Conservation (phyloP, 2,888 invertebrate genomes). For the Tetragonula carbonaria region DNA sequence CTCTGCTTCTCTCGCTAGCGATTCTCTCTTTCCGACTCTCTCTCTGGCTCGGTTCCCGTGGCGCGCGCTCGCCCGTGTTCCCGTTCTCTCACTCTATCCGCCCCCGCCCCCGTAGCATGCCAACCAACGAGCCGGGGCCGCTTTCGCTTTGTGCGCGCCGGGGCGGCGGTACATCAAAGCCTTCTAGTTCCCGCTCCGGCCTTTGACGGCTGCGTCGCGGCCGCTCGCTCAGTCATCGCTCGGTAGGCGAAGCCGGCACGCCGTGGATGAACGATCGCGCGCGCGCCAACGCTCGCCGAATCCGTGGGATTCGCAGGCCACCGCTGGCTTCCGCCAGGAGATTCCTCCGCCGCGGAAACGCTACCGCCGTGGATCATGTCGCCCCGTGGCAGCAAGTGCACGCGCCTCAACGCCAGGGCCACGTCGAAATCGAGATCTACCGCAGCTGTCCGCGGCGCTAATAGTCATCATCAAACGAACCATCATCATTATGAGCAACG, state of each 20-base stretch:
- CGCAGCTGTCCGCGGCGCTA: slow-evolving; percentile 69
- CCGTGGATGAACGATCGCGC: slow-evolving; percentile 71
- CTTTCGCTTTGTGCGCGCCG: slow-evolving; percentile 83
- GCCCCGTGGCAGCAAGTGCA: slow-evolving; percentile 66
- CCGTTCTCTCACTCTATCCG: slow-evolving; percentile 64
- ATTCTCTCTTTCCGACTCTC: slow-evolving; percentile 34
- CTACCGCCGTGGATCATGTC: slow-evolving; percentile 56
- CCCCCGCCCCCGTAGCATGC: slow-evolving; percentile 76
- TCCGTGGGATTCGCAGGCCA: slow-evolving; percentile 43
- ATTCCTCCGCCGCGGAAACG: slow-evolving; percentile 3
- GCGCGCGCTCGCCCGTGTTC: slow-evolving; percentile 59
- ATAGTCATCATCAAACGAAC: slow-evolving; percentile 6
- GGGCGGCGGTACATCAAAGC: slow-evolving; percentile 83
- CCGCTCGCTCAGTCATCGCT: slow-evolving; percentile 83
- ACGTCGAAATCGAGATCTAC: neutral
- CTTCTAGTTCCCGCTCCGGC: slow-evolving; percentile 82
- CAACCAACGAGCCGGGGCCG: slow-evolving; percentile 81
- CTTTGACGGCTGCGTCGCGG: slow-evolving; percentile 83
- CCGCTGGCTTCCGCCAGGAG: slow-evolving; percentile 1
- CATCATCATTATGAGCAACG: slow-evolving; percentile 53
- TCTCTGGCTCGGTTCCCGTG: slow-evolving; percentile 27
- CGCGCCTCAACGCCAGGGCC: slow-evolving; percentile 53
- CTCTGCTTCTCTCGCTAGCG: slow-evolving; percentile 15
- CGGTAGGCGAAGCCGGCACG: slow-evolving; percentile 81
- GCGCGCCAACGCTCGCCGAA: slow-evolving; percentile 62